Evolutionary conservation across 2,113 vertebrate genomes (phyloP).

Genomic region (Melozone crissalis): DNA sequence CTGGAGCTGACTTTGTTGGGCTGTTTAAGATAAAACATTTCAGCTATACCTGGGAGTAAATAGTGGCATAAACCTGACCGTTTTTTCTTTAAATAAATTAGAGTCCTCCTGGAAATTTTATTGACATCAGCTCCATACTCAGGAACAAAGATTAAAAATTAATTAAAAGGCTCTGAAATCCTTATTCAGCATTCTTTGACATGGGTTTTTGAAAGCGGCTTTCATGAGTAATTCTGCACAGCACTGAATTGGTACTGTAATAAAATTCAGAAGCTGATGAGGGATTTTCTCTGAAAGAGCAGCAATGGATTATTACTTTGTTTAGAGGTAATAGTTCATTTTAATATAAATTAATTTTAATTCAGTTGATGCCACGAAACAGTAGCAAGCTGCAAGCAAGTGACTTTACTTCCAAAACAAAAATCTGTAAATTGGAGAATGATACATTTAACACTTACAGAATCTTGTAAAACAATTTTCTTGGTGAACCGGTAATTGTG

Average conservation of each 20-base stretch:
- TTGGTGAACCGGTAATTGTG: not conserved
- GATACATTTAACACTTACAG: not conserved
- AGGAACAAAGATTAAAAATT: not conserved
- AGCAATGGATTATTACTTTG: not conserved
- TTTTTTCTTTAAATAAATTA: not conserved
- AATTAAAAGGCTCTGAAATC: not conserved
- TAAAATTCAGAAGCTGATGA: not conserved
- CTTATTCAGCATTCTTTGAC: not conserved
- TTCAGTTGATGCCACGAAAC: not conserved
- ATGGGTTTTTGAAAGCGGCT: not conserved
- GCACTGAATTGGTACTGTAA: not conserved
- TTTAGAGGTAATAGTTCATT: not conserved
- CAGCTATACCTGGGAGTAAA: not conserved
- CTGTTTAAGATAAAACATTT: not conserved
- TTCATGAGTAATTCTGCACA: not conserved
- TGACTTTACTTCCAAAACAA: not conserved
- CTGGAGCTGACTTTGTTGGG: not conserved
- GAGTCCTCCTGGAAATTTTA: not conserved
- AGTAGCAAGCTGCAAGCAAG: not conserved
- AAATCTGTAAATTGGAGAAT: not conserved
- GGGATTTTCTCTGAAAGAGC: not conserved
- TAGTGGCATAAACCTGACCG: not conserved
- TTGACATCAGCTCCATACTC: not conserved
- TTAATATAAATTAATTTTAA: not conserved
- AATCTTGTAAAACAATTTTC: not conserved